Evolutionary conservation across 2,888 invertebrate genomes (phyloP).

Genomic region (Eurytoma adleriae): DNA sequence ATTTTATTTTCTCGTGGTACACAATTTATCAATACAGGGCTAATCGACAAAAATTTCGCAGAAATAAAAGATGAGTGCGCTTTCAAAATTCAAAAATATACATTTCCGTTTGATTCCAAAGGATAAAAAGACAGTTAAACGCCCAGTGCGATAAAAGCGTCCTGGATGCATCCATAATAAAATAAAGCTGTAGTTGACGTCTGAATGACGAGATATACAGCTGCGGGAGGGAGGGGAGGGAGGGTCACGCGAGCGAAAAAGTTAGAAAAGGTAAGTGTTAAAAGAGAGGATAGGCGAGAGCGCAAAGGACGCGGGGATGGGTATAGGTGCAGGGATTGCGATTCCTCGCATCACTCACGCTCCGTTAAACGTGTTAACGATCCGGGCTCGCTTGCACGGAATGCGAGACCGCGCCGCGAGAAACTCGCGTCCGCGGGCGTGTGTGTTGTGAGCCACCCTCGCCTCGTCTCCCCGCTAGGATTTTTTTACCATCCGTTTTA

Average conservation of each 20-base stretch:
- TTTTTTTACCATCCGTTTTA: constrained; percentile 1
- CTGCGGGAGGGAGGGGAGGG: neutral
- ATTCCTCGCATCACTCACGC: constrained; percentile 63
- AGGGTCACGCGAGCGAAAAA: neutral
- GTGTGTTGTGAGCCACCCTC: neutral
- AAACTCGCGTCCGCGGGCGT: constrained; percentile 38
- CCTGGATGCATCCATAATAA: neutral
- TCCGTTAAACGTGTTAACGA: constrained; percentile 69
- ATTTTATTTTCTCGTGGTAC: too few species aligned
- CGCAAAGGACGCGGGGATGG: constrained; percentile 49
- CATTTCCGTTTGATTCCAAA: too few species aligned
- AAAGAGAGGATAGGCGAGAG: constrained; percentile 24
- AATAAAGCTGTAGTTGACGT: neutral
- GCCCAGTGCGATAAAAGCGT: too few species aligned
- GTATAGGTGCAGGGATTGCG: constrained; percentile 60
- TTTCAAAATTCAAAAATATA: too few species aligned
- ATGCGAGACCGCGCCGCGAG: constrained; percentile 58
- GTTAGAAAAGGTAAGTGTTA: constrained; percentile 1
- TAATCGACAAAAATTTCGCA: too few species aligned
- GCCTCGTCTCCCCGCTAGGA: neutral
- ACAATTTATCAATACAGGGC: too few species aligned
- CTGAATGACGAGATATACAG: neutral
- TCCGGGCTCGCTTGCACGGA: constrained; percentile 59
- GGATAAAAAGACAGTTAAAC: too few species aligned
- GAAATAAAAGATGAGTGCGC: too few species aligned